Percentiles rank a stretch among this genome's conserved stretches.
These are phyloP conservation scores for Lysandra coridon DNA, from an alignment of 2,888 invertebrate species.

Conservation along the genomic window DNA sequence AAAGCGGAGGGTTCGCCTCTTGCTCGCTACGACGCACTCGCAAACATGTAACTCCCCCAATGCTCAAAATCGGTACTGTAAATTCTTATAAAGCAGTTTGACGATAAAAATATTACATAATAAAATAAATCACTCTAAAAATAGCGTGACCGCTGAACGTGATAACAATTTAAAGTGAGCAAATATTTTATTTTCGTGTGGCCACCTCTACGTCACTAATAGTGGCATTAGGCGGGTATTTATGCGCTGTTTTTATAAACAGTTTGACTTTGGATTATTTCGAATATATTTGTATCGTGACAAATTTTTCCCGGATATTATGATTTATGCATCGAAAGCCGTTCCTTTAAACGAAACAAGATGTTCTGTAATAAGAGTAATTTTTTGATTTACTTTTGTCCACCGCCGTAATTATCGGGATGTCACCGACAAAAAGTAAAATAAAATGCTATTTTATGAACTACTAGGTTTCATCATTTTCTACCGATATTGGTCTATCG, in stretches of 20 bases:
- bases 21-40: too few species aligned
- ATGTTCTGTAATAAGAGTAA: too few species aligned
- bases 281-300: not conserved
- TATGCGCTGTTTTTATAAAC: not conserved
- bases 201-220: not conserved
- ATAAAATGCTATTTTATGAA: too few species aligned
- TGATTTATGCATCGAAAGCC: too few species aligned
- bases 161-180: not conserved
- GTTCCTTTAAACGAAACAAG: too few species aligned
- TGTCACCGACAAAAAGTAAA: too few species aligned
- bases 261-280: not conserved
- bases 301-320: not conserved
- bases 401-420: too few species aligned
- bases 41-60: not conserved
- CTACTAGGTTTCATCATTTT: too few species aligned
- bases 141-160: slow-evolving; percentile 7
- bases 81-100: not conserved
- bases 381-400: too few species aligned
- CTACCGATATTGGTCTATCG: too few species aligned
- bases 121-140: not conserved
- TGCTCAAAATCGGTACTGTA: not conserved
- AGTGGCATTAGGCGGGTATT: slow-evolving; percentile 7
- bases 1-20: too few species aligned
- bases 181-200: slow-evolving; percentile 8
- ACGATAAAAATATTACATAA: not conserved